These are phyloP conservation scores for Homarus americanus DNA, from an alignment of 1,140 invertebrate species.

Conservation along the genomic window DNA sequence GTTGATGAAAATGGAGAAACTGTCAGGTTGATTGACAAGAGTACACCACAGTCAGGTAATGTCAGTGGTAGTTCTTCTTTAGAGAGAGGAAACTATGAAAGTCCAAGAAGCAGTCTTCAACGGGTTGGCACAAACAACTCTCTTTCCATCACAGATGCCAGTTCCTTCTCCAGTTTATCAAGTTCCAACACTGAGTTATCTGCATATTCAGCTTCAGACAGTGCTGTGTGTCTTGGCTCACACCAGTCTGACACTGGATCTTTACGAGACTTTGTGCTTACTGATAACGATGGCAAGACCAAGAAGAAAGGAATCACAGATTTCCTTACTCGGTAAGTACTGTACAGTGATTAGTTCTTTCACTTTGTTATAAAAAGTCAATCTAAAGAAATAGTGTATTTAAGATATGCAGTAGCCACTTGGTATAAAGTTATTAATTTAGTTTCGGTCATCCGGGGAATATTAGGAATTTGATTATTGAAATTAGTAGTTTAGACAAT, in stretches of 20 bases:
- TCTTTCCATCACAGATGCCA: conserved; percentile 77
- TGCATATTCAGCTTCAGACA: conserved; percentile 57
- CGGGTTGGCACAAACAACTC: conserved; percentile 72
- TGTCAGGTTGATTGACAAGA: conserved; percentile 38
- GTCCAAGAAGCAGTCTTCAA: conserved; percentile 71
- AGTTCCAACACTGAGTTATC: conserved; percentile 75
- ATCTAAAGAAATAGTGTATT: too few species aligned
- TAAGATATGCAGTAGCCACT: too few species aligned
- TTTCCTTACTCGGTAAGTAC: conserved; percentile 53
- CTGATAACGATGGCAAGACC: conserved; percentile 49
- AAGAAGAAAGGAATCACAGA: conserved; percentile 61
- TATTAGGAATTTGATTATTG: too few species aligned
- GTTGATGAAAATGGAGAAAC: conserved; percentile 61
- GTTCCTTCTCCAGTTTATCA: conserved; percentile 79
- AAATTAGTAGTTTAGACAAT: too few species aligned
- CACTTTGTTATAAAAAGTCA: too few species aligned
- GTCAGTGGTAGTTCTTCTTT: conserved; percentile 64
- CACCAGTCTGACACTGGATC: conserved; percentile 59
- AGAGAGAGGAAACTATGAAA: conserved; percentile 67
- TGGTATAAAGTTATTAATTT: too few species aligned
- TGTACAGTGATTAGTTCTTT: too few species aligned
- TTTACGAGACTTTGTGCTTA: conserved; percentile 52
- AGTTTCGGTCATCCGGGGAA: too few species aligned
- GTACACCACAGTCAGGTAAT: conserved; percentile 30
- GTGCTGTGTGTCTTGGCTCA: conserved; percentile 61